Conservation (phyloP, 1,140 invertebrate species). For the Drosophila setifemur region DNA sequence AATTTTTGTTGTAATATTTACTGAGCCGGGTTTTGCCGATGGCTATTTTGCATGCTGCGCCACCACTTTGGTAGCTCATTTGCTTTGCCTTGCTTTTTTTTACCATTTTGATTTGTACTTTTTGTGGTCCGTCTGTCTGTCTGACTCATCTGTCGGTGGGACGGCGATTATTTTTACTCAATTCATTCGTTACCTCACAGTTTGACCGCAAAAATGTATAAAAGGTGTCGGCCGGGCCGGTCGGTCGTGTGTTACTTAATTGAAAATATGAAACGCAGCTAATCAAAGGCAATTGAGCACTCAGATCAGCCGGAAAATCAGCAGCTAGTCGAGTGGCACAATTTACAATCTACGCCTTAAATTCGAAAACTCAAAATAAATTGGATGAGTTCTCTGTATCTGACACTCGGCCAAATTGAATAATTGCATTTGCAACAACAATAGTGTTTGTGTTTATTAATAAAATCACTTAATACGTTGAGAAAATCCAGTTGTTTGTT, state of each 20-base stretch:
- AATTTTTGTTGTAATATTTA: slow-evolving; percentile 16
- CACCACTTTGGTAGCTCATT: slow-evolving; percentile 11
- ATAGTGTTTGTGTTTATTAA: not conserved
- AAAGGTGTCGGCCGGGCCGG: slow-evolving; percentile 8
- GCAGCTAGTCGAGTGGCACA: slow-evolving; percentile 18
- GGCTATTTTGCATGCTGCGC: slow-evolving; percentile 63
- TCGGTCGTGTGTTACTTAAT: slow-evolving; percentile 61
- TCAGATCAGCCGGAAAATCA: slow-evolving; percentile 20
- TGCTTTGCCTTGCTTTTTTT: slow-evolving; percentile 37
- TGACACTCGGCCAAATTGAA: slow-evolving; percentile 13
- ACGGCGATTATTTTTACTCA: slow-evolving; percentile 41
- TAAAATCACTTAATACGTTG: not conserved
- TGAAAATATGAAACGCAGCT: slow-evolving; percentile 48
- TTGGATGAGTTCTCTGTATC: slow-evolving; percentile 35
- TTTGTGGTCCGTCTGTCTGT: too few relatives aligned
- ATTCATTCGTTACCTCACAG: slow-evolving; percentile 64
- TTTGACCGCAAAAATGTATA: slow-evolving; percentile 60
- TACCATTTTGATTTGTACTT: too few relatives aligned
- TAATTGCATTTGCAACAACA: slow-evolving; percentile 38
- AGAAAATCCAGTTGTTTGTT: slow-evolving; percentile 1
- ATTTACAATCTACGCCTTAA: slow-evolving; percentile 54
- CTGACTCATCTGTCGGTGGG: slow-evolving; percentile 25
- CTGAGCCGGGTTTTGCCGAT: slow-evolving; percentile 26
- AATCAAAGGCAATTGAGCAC: slow-evolving; percentile 23
- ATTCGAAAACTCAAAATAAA: slow-evolving; percentile 40